A percentile compares a stretch with the other conserved stretches of the same genome.
Conservation (phyloP, 2,797 vertebrate genomes). For the Pantherophis alleghaniensis region DNA sequence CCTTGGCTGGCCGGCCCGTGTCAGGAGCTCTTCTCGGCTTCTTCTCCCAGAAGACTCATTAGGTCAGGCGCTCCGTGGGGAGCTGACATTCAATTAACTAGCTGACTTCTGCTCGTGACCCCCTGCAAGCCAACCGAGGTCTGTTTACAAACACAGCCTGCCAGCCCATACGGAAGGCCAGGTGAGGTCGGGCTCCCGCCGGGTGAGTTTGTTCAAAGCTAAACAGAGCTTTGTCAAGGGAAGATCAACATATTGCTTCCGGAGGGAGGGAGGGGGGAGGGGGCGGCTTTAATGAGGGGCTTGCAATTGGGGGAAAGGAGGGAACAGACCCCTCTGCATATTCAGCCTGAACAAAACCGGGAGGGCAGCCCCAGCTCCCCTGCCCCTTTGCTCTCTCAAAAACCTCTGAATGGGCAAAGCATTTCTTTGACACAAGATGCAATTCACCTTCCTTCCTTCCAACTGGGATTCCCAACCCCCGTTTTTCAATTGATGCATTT, state of each 20-base stretch:
- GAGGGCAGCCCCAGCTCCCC: neutral
- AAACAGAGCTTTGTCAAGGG: slow-evolving; percentile 73
- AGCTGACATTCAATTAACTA: slow-evolving; percentile 86
- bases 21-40: neutral
- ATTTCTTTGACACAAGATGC: accelerated
- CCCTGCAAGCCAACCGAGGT: slow-evolving; percentile 70
- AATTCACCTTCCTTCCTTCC: neutral
- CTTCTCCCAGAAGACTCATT: slow-evolving; percentile 73
- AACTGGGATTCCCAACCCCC: neutral
- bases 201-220: slow-evolving; percentile 75
- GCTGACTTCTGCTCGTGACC: slow-evolving; percentile 72
- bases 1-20: neutral
- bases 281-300: slow-evolving; percentile 60
- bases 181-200: slow-evolving; percentile 70
- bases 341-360: neutral
- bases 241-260: slow-evolving; percentile 72
- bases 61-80: slow-evolving; percentile 78
- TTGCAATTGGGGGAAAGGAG: slow-evolving; percentile 52
- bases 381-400: accelerated
- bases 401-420: neutral
- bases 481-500: neutral
- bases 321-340: slow-evolving; percentile 13
- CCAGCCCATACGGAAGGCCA: slow-evolving; percentile 64
- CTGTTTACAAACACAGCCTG: slow-evolving; percentile 83
- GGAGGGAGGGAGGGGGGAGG: slow-evolving; percentile 65